phyloP scores from a whole-genome alignment of 2,797 vertebrate genomes.

The Petrocephalus sullivani region DNA sequence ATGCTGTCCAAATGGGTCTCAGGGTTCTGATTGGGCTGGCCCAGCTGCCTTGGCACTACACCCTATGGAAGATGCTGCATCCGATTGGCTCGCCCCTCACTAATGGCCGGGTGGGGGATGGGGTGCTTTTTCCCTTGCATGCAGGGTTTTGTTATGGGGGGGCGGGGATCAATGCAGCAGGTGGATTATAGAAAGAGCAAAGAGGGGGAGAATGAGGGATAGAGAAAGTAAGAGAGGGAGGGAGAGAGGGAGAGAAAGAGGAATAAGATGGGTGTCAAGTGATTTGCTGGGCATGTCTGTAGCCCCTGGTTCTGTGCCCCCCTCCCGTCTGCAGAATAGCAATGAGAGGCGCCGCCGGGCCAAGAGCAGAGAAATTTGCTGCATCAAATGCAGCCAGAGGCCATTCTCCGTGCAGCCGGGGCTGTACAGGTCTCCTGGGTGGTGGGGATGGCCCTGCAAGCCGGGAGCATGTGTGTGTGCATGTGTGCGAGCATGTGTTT shows the following conservation, averaged over 20 bases:
- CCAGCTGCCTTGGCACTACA: neutral
- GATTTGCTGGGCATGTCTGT: neutral
- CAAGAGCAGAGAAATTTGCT: neutral
- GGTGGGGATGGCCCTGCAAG: neutral
- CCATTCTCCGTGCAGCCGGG: neutral
- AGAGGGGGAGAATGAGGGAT: neutral
- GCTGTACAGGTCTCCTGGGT: neutral
- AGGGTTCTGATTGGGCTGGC: constrained; percentile 5
- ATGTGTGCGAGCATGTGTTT: neutral
- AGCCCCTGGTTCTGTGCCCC: neutral
- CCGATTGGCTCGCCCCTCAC: neutral
- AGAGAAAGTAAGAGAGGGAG: neutral
- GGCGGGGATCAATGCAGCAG: neutral
- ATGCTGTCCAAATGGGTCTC: constrained; percentile 5
- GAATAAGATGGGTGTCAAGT: neutral
- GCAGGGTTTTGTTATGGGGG: neutral
- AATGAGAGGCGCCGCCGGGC: neutral
- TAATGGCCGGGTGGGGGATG: neutral
- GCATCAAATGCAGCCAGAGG: neutral
- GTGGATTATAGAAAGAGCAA: neutral
- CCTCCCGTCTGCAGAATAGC: neutral
- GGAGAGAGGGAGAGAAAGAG: neutral
- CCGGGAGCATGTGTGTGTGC: neutral
- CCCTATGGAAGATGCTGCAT: neutral
- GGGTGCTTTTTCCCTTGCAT: neutral